Base-by-base conservation (phyloP, 2,797 vertebrate genomes). In the Helarctos malayanus region DNA sequence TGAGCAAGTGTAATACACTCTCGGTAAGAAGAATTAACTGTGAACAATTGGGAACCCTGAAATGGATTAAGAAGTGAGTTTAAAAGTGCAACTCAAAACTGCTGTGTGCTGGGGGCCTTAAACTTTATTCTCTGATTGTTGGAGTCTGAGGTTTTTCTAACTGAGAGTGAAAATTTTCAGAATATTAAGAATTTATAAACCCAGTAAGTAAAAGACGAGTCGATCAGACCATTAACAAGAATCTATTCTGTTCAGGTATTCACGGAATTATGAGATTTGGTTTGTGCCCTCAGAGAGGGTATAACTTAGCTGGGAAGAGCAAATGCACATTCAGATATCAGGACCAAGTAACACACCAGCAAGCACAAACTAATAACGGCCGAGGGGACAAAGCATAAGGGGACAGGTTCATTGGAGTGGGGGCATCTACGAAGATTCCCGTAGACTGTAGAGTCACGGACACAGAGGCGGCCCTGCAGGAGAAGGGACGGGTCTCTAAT, bases 1-100 rank as follows among this genome's bases (percentile, higher is more conserved):
- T 15, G 80, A 94, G 83, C 83, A 89, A 97, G 38, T 91, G 95
- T 83, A 92, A 97, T 95, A 92, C 88, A 95, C 56, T 35, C 94
- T 88, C 8, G 49, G 86, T 85, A 90, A 95, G 96, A 96, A 95
- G 93, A 97, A 97, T 98, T 97, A 98, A 94, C 93, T 65, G 45
- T 11, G 68, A 96, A 98, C 91, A 98, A 97, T 96, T 68, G 93
- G 92, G 92, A 97, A 94, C 84, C 54, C 92, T 92, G 97, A 90
- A 87, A 90, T 95, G 97, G 96, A 97, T 97, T 97, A 97, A 97
- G 97, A 95, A 96, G 75, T 95, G 95, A 91, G 93, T 95, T 87
- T 94, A 87, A 97, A 96, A 97, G 93, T 89, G 80, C 68, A 91
- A 78, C 88, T 95, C 54, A 86, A 83, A 96, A 95, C 38, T 90